Evolutionary conservation across 2,797 vertebrate species (phyloP), one percentile per base, ranked within the genome.

Genomic region (Xenentodon cancila): DNA sequence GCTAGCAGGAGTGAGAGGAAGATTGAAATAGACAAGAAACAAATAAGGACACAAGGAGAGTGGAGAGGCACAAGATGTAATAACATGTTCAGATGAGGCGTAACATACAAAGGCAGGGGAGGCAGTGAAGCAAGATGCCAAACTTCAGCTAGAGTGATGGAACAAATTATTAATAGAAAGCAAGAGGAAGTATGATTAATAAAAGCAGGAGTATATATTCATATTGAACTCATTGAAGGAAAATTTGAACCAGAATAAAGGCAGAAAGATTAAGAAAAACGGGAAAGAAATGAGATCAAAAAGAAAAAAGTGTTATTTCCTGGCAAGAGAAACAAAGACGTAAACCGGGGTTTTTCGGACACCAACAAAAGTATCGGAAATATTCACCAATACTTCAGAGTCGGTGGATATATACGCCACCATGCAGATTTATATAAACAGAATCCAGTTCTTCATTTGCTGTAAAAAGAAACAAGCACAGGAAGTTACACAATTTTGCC

Each of bases 1-100:
- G 85, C 63, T 2, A 53, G 72, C 15, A 30, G 54, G 73, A 71
- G 70, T 67, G 80, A 65, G 86, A 86, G 67, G 74, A 59, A 46
- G 65, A 82, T 55, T 56, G 77, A 79, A 76, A 84, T 75, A 82
- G 81, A 84, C 61, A 73, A 68, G 59, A 81, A 85, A 73, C 60
- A 71, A 84, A 84, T 68, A 73, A 68, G 82, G 75, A 80, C 65
- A 74, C 54, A 66, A 59, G 18, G 53, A 75, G 70, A 71, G 71
- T 59, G 25, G 27, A 80, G 53, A 82, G 45, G 73, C 53, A 48
- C 53, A 57, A 63, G 59, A 76, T 84, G 75, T 71, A 85, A 87
- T 82, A 82, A 83, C 71, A 77, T 74, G 69, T 61, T 75, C 59
- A 64, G 77, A 80, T 80, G 72, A 80, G 61, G 51, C 48, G 22